Base-by-base conservation (phyloP, 2,797 vertebrate genomes). In the Falco naumanni region DNA sequence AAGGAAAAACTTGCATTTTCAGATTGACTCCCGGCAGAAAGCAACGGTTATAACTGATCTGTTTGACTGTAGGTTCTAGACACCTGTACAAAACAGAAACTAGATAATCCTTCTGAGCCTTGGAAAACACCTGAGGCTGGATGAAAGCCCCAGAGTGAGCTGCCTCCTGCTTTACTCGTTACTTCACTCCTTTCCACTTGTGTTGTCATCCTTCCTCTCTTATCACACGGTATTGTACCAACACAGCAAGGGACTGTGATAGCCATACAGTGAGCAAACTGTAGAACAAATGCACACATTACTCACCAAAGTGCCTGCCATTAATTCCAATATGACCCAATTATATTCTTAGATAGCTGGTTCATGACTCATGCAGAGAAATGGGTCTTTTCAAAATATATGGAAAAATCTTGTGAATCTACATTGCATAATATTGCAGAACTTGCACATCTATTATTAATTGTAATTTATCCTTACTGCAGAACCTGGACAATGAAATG, bases 331-430 rank as follows among this genome's bases (percentile, higher is more conserved):
- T 93, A 72, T 54, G 80, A 87, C 45, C 59, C 84, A 96, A 59
- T 97, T 92, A 93, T 83, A 68, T 72, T 86, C 65, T 82, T 94
- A 88, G 84, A 74, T 43, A 97, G 59, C 53, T 78, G 85, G 37
- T 39, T 96, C 87, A 94, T 94, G 76, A 94, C 92, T 96, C 92
- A 90, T 65, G 43, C 51, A 93, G 74, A 94, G 74, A 95, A 97
- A 97, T n/a, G 33, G 68, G 63, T 82, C 29, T 5, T 78, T 97
- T 96, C 92, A 93, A 93, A 93, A 90, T 65, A 75, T 14, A 43
- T n/a, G 59, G 51, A 83, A 85, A 87, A 81, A 70, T 43, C 54
- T 70, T 71, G 64, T 87, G 53, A 83, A 47, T 79, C 84, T 87
- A 75, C 68, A 13, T 39, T 78, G 59, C 84, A 48, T 26, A 74